A percentile compares a stretch with the other conserved stretches of the same genome.
phyloP scores from a whole-genome alignment of 2,888 invertebrate genomes.

The Drosophila kanekoi region DNA sequence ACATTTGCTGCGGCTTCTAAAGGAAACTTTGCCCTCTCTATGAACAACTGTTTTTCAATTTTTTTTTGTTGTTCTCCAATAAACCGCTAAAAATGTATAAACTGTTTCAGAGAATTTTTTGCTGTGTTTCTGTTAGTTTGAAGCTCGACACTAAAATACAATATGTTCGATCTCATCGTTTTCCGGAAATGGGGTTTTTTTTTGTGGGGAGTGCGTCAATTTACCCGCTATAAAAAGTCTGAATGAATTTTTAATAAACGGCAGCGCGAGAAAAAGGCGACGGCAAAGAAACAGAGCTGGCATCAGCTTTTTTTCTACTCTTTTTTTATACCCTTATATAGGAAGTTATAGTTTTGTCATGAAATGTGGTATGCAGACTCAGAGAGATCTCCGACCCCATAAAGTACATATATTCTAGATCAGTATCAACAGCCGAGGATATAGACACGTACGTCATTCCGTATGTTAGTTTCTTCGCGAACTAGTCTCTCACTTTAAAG shows the following conservation, averaged over 20 bases:
- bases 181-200: slow-evolving; percentile 57
- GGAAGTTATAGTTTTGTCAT: too few relatives aligned
- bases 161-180: slow-evolving; percentile 74
- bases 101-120: slow-evolving; percentile 43
- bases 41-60: slow-evolving; percentile 29
- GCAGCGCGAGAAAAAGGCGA: slow-evolving; percentile 33
- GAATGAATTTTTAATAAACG: slow-evolving; percentile 77
- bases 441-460: too few relatives aligned
- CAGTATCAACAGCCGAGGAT: too few relatives aligned
- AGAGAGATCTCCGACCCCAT: too few relatives aligned
- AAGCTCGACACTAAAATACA: slow-evolving; percentile 51
- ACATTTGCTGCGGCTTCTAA: slow-evolving; percentile 33
- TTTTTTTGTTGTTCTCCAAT: slow-evolving; percentile 19
- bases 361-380: too few relatives aligned
- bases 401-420: too few relatives aligned
- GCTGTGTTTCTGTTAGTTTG: slow-evolving; percentile 11
- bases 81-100: slow-evolving; percentile 62
- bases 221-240: slow-evolving; percentile 61
- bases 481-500: too few relatives aligned
- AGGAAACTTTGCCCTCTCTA: slow-evolving; percentile 28
- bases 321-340: too few relatives aligned
- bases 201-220: slow-evolving; percentile 39
- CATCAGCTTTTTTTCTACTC: slow-evolving; percentile 12
- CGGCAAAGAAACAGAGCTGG: slow-evolving; percentile 17
- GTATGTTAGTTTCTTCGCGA: too few relatives aligned